Evolutionary conservation across 1,140 invertebrate species (phyloP).

Genomic region (Tyrophagus putrescentiae): DNA sequence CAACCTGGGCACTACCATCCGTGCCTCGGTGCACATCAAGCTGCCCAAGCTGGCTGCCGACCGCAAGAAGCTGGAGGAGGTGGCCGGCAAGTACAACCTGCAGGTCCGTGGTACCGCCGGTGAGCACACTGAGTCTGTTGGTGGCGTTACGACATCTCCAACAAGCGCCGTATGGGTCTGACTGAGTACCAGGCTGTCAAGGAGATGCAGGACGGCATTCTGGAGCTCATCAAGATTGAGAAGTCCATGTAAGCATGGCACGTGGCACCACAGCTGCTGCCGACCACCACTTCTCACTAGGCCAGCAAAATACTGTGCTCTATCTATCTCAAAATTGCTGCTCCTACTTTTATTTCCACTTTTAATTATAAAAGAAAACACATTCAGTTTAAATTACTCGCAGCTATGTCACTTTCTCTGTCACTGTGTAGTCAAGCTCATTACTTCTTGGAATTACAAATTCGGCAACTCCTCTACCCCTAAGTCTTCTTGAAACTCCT

Average conservation of each 20-base stretch:
- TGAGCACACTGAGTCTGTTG: conserved; percentile 35
- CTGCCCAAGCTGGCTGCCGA: conserved; percentile 84
- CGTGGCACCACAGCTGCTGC: too few species aligned
- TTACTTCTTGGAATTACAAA: too few species aligned
- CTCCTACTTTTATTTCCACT: too few species aligned
- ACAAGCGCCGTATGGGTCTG: conserved; percentile 63
- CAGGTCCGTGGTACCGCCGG: conserved; percentile 49
- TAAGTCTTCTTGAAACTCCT: too few species aligned
- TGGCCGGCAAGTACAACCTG: conserved; percentile 77
- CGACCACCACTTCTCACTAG: too few species aligned
- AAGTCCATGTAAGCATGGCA: conserved; percentile 37
- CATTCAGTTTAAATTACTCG: too few species aligned
- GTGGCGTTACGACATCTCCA: conserved; percentile 63
- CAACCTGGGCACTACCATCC: conserved; percentile 90
- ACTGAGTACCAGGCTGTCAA: conserved; percentile 64
- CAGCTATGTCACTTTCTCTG: too few species aligned
- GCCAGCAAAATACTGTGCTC: too few species aligned
- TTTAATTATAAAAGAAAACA: too few species aligned
- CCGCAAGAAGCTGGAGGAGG: conserved; percentile 72
- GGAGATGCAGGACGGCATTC: conserved; percentile 65
- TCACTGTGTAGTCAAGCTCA: too few species aligned
- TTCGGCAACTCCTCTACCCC: too few species aligned
- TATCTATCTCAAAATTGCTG: too few species aligned
- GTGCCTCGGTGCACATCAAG: conserved; percentile 94
- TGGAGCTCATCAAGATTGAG: conserved; percentile 77